Evolutionary conservation across 2,113 vertebrate genomes (phyloP), one percentile per base, ranked within the genome.

Genomic region (Myrmecophaga tridactyla): DNA sequence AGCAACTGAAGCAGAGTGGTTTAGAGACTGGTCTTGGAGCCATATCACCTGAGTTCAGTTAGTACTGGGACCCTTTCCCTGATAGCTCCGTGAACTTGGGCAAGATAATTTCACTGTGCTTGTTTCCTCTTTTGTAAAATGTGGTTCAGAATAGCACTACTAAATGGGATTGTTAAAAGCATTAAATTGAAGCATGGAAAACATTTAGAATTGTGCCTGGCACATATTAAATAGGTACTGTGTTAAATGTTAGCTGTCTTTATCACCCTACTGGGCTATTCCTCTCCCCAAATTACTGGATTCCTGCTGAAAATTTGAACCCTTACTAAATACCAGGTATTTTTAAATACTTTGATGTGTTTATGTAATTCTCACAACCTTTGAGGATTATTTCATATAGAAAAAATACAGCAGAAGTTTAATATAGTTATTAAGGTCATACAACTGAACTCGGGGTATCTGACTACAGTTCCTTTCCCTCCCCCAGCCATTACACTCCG

Each of bases 291-390:
- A 87, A 91, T 93, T 60, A 94, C 70, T 96, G 27, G 31, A 63
- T 56, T 21, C 23, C 94, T 23, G 58, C 56, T 67, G 91, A 67
- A 20, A 36, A 89, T 46, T 51, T 76, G 48, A 95, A 23, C 46
- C 69, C 63, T 85, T 62, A 46, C 11, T 81, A 86, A 90, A 92
- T 83, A 20, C 39, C 27, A 92, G 48, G 25, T 78, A 62, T 60
- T 63, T 60, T 67, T 82, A 92, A 94, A 27, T 86, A 76, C 6
- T 86, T 86, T 93, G 10, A 43, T 65, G 67, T 76, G 27, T 21
- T 86, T 87, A 60, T 6, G 56, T 92, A 96, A 90, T 43, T 56
- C 36, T 91, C n/a, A 93, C 65, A 93, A 82, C 23, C 36, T 72
- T 34, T 73, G 21, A 73, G 17, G 25, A 20, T 94, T 80, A 93